phyloP scores from a whole-genome alignment of 2,113 vertebrate genomes.

The Hydrolagus affinis region DNA sequence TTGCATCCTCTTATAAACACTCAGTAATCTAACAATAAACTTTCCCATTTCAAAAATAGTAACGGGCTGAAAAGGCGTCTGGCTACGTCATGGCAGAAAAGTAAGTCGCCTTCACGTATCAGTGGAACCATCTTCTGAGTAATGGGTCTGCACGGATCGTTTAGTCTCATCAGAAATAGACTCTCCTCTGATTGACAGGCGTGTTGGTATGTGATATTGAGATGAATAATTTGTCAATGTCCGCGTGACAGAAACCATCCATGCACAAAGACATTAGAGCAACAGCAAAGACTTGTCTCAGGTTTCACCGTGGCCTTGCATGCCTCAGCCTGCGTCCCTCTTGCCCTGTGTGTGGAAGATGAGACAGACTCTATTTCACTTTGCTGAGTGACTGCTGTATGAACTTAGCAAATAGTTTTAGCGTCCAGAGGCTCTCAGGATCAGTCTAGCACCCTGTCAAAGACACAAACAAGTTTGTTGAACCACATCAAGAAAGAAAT shows the following conservation, averaged over 20 bases:
- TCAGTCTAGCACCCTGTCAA: constrained; percentile 6
- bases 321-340: constrained; percentile 25
- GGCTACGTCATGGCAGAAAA: background rate
- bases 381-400: constrained; percentile 28
- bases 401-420: constrained; percentile 18
- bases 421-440: background rate
- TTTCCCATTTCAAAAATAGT: background rate
- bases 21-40: no score
- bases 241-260: constrained; percentile 43
- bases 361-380: constrained; percentile 18
- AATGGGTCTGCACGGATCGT: constrained; percentile 41
- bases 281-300: constrained; percentile 41
- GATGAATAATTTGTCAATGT: constrained; percentile 46
- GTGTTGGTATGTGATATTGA: constrained; percentile 37
- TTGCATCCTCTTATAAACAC: background rate
- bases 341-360: constrained; percentile 26
- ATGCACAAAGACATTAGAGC: constrained; percentile 33
- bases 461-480: constrained; percentile 10
- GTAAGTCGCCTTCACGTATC: background rate
- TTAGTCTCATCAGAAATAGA: constrained; percentile 46
- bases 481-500: constrained; percentile 27
- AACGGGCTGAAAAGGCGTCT: background rate
- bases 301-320: constrained; percentile 40
- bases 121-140: constrained; percentile 29
- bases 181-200: constrained; percentile 36